These are phyloP conservation scores for Diprion similis DNA, from an alignment of 1,140 invertebrate genomes.

Conservation along the genomic window DNA sequence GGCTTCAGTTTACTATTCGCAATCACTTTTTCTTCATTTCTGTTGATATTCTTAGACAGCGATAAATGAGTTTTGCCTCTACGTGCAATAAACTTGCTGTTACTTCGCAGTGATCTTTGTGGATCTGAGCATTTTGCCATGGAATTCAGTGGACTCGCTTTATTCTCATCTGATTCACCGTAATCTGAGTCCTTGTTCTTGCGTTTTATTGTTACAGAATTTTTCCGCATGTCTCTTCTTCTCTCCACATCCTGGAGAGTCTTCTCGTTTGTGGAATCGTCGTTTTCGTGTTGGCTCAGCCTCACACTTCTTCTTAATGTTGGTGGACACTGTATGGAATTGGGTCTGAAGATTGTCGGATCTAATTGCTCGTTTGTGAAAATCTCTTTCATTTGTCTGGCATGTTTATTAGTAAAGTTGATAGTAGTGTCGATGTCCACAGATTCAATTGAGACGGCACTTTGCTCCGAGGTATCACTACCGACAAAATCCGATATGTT, in stretches of 20 bases:
- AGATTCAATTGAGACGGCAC: background rate
- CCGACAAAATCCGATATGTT: constrained; percentile 37
- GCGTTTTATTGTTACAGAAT: constrained; percentile 36
- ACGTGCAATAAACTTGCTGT: constrained; percentile 30
- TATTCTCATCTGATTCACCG: constrained; percentile 40
- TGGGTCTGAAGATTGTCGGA: background rate
- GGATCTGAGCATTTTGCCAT: constrained; percentile 32
- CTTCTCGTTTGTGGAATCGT: constrained; percentile 35
- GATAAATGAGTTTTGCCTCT: background rate
- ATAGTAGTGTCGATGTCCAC: too few species aligned
- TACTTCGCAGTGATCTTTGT: constrained; percentile 35
- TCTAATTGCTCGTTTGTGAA: constrained; percentile 25
- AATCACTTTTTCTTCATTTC: constrained; percentile 25
- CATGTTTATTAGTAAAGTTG: constrained; percentile 17
- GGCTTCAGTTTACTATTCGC: constrained; percentile 27
- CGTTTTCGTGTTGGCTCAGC: constrained; percentile 50
- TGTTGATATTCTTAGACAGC: background rate
- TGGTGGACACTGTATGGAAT: constrained; percentile 25
- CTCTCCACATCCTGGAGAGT: constrained; percentile 21
- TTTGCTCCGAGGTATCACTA: background rate
- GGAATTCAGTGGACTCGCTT: constrained; percentile 20
- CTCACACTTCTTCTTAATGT: constrained; percentile 52
- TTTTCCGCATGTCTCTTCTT: background rate
- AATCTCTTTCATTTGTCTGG: constrained; percentile 35
- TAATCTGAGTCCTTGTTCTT: constrained; percentile 43